Base-by-base conservation (phyloP, 1,140 invertebrate species). In the Papilio aristodemus region DNA sequence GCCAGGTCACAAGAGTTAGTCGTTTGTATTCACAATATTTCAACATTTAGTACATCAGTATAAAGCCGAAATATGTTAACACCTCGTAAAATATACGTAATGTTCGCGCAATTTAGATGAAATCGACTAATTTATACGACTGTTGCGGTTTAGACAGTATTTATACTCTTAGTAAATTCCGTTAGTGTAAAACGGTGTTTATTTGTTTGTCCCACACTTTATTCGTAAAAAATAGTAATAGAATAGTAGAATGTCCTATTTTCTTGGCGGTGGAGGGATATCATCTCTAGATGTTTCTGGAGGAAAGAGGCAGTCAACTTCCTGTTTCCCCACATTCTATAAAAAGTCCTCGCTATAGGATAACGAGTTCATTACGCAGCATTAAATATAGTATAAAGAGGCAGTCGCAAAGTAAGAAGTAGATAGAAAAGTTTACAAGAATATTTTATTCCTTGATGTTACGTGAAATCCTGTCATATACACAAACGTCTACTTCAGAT, bases 401-500 rank as follows among this genome's bases (percentile, higher is more conserved):
- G n/a, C n/a, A n/a, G n/a, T n/a, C n/a, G n/a, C n/a, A n/a, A n/a
- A n/a, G n/a, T n/a, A n/a, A n/a, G n/a, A n/a, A n/a, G n/a, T n/a
- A n/a, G n/a, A n/a, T n/a, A n/a, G n/a, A n/a, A n/a, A n/a, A n/a
- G 13, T 13, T 39, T 13, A 39, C 4, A 39, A 39, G 5, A 22
- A 10, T 19, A 54, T 22, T 54, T 25, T 25, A 19, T 46, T 7
- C 43, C 9, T 43, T 17, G 14, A 43, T 8, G 4, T 46, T 17
- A 46, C 43, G 9, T 19, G 14, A 46, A 11, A 2, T 54, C 46
- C 19, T 50, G 43, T 46, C 43, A 54, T 17, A 54, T 54, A 17
- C 11, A 39, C 36, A 62, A 62, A 62, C 38, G 59, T 39, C 36
- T 62, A 17, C 27, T 32, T 14, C 32, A 62, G 2, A 38, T 38